These are phyloP conservation scores for Peromyscus melanophrys DNA, from an alignment of 2,797 vertebrate species.

Conservation along the genomic window DNA sequence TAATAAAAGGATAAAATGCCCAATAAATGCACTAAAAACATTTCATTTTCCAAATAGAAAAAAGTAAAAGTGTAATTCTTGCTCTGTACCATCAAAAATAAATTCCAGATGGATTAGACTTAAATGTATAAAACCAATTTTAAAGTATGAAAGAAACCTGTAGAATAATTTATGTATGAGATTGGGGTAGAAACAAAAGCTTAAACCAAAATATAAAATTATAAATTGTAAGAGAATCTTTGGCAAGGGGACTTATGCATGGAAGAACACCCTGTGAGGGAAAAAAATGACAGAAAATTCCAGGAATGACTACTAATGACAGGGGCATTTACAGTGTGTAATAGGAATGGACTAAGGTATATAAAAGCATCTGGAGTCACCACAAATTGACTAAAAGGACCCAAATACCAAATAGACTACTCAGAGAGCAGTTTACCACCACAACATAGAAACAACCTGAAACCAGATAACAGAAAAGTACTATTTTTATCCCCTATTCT, in stretches of 20 bases:
- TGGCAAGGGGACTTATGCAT: neutral
- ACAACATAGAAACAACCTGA: neutral
- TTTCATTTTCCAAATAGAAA: conserved; percentile 19
- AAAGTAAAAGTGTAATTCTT: neutral
- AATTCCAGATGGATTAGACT: neutral
- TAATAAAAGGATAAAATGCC: neutral
- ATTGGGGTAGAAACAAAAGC: neutral
- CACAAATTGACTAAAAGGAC: neutral
- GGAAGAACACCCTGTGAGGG: neutral
- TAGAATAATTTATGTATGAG: neutral
- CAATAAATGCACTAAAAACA: conserved; percentile 20
- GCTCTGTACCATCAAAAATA: neutral
- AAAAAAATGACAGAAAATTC: neutral
- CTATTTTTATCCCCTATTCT: neutral
- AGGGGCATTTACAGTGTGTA: neutral
- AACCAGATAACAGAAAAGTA: neutral
- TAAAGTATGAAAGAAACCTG: neutral
- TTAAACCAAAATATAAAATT: neutral
- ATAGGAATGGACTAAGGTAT: neutral
- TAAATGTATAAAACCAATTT: neutral
- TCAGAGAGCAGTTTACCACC: neutral
- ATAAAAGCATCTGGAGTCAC: neutral
- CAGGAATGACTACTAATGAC: neutral
- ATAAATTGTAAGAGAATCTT: neutral
- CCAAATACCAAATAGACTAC: neutral